Base-by-base conservation (phyloP, 2,113 vertebrate genomes). In the Ursus arctos region DNA sequence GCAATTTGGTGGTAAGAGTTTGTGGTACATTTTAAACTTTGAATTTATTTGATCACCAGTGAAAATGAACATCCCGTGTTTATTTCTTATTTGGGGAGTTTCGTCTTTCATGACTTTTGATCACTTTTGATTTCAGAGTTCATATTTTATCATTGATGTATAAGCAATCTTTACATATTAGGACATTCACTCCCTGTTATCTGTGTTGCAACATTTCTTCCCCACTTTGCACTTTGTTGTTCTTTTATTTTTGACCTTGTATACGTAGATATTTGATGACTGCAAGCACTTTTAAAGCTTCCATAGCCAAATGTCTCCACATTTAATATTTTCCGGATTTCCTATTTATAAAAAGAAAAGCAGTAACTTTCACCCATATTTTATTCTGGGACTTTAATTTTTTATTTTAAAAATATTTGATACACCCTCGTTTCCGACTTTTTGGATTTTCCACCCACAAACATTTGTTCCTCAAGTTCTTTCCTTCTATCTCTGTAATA, bases 321-420 rank as follows among this genome's bases (percentile, higher is more conserved):
- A 63, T 86, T 77, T 43, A 77, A 33, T 47, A 18, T 59, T 72
- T 84, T 67, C 40, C 4, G 7, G 26, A 21, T 80, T 92, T 90
- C 43, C 49, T 93, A 28, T 77, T 97, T 96, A 47, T 86, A 69
- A 92, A 86, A 93, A 59, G 3, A 96, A 88, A 96, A 16, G 13
- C 53, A 92, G 28, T 74, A 59, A 51, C 33, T 92, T 65, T 88
- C 10, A 95, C 6, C 51, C n/a, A 79, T 96, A 86, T 94, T 97
- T 97, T 86, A 82, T 92, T 89, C 59, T 74, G 83, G 24, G 49
- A 92, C 59, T 92, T 87, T 83, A 82, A 88, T 51, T 74, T 33
- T 91, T 97, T 82, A 69, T 95, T 94, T 97, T 88, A 74, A 55
- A 71, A 85, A 96, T 79, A 65, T 92, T 82, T 95, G 79, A 67